Percentiles rank a stretch among this genome's conserved stretches.
These are phyloP conservation scores for Picus viridis DNA, from an alignment of 2,797 vertebrate genomes.

Conservation along the genomic window DNA sequence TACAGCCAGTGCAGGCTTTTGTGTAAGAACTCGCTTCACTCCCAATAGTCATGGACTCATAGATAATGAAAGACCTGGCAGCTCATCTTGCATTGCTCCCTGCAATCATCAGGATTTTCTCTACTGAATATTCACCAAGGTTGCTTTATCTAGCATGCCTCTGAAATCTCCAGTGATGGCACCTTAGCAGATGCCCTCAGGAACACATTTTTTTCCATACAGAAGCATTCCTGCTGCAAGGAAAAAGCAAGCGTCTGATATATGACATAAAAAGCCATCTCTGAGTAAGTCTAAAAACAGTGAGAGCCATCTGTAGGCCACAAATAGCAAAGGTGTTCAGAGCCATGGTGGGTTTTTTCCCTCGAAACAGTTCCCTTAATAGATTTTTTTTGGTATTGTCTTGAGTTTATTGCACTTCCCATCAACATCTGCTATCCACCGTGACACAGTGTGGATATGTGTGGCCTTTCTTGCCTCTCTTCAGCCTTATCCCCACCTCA, in stretches of 20 bases:
- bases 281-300: not conserved
- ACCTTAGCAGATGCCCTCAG: constrained; percentile 37
- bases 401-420: not conserved
- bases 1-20: constrained; percentile 53
- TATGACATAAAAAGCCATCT: not conserved
- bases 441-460: not conserved
- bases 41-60: constrained; percentile 10
- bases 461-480: not conserved
- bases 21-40: constrained; percentile 41
- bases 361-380: not conserved
- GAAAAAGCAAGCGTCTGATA: not conserved
- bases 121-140: constrained; percentile 40
- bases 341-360: not conserved
- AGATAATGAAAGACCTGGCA: constrained; percentile 57
- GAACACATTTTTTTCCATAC: constrained; percentile 35
- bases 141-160: not conserved
- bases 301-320: constrained; percentile 36
- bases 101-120: constrained; percentile 53
- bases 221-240: not conserved
- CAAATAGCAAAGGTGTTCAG: constrained; percentile 27
- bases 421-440: not conserved
- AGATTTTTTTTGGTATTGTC: not conserved
- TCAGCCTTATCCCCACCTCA: not conserved
- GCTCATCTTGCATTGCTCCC: constrained; percentile 13
- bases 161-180: constrained; percentile 11